Evolutionary conservation across 2,113 vertebrate genomes (phyloP).

Genomic region (Tauraco erythrolophus): DNA sequence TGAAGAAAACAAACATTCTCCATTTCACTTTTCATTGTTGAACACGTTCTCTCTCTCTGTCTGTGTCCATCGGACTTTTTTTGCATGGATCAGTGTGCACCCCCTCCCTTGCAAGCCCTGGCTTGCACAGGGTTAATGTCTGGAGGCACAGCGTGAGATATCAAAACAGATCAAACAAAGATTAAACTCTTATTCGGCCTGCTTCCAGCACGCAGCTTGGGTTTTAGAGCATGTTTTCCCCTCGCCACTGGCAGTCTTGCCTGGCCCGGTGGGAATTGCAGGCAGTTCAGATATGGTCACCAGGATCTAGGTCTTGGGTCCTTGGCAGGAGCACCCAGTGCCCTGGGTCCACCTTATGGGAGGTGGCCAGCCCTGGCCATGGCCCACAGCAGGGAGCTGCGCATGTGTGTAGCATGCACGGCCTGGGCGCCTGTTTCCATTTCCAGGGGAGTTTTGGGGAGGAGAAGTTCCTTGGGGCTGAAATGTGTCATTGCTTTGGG

Average conservation of each 20-base stretch:
- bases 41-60: background rate
- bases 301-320: background rate
- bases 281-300: background rate
- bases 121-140: background rate
- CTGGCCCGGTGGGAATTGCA: background rate
- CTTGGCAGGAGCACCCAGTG: background rate
- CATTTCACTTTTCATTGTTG: accelerated
- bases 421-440: background rate
- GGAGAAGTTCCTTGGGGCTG: background rate
- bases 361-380: background rate
- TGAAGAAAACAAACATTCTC: background rate
- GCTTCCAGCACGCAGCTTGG: background rate
- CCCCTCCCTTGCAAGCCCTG: background rate
- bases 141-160: background rate
- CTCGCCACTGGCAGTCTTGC: background rate
- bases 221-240: background rate
- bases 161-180: background rate
- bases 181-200: background rate
- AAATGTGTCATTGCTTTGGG: background rate
- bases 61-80: background rate
- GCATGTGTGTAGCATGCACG: accelerated
- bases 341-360: background rate
- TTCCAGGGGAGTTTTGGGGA: background rate
- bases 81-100: accelerated
- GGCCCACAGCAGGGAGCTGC: background rate